Conservation (phyloP, 2,797 vertebrate species). For the Streptopelia turtur region DNA sequence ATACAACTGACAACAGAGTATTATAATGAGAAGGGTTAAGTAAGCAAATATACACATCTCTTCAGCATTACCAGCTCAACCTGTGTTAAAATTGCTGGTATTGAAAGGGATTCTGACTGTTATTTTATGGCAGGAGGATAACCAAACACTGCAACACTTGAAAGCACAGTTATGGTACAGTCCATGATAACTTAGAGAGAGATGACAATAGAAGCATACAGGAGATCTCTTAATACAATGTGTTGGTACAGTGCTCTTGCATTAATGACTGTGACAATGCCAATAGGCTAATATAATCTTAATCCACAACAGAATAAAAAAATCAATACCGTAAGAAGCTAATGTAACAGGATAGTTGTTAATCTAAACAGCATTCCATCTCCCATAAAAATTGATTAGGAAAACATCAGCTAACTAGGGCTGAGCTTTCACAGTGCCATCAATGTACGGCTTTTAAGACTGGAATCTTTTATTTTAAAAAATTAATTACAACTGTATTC, state of each 20-base stretch:
- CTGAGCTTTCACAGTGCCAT: background rate
- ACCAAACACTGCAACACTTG: background rate
- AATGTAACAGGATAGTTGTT: background rate
- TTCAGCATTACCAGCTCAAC: background rate
- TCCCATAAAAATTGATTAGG: background rate
- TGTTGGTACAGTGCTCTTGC: background rate
- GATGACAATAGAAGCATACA: background rate
- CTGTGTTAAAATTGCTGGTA: background rate
- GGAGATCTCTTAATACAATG: background rate
- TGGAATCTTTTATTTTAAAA: background rate
- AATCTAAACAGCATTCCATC: background rate
- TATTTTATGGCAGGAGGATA: background rate
- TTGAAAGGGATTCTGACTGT: constrained; percentile 2
- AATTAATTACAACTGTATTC: background rate
- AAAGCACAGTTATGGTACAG: background rate
- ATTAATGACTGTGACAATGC: background rate
- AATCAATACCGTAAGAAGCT: background rate
- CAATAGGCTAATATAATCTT: background rate
- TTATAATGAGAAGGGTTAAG: background rate
- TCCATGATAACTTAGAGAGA: background rate
- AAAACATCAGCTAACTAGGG: background rate
- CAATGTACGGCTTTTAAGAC: background rate
- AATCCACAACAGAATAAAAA: background rate
- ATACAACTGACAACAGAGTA: background rate
- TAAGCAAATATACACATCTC: background rate